Evolutionary conservation across 2,113 vertebrate species (phyloP), one percentile per base, ranked within the genome.

Genomic region (Neolamprologus kungweensis): DNA sequence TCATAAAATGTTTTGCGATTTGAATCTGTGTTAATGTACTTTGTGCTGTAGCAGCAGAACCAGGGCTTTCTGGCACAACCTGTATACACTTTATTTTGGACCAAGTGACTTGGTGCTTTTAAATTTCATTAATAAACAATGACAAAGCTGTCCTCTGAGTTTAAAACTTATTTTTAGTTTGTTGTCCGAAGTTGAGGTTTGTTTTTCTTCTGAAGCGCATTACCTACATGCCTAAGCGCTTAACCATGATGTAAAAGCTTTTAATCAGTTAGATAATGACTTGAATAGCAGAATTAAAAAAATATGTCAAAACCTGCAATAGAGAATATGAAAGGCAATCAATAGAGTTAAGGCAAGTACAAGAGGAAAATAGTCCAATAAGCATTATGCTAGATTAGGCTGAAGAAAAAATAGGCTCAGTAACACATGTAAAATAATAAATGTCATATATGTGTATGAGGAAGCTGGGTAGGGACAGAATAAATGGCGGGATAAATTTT

Each of bases 41-140:
- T 75, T 42, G 78, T 79, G 84, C 82, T 82, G 83, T 6, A 23
- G 78, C n/a, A 71, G 71, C 80, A 90, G 42, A 85, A 88, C 23
- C 31, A 5, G 19, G 35, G 50, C 81, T 87, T 87, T 82, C 83
- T 82, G 60, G 42, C 47, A 37, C 81, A 82, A 31, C 65, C 7
- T 3, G 33, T 53, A 40, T 37, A 11, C n/a, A 40, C 54, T 79
- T 85, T 84, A 33, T 75, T 84, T 88, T 83, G 26, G 26, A 89
- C 47, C 28, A 54, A 88, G 83, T 83, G 85, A 85, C 89, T 89
- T 35, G 2, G 53, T 68, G 26, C 54, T 89, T 83, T 91, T 93
- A 90, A 82, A 87, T 87, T 81, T 90, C 79, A 88, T 93, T 51
- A 91, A 94, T 94, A 91, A 93, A 75, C 88, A 26, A 92, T 91